Percentiles rank a stretch among this genome's conserved stretches.
Conservation (phyloP, 2,797 vertebrate genomes). For the Hirundo rustica region DNA sequence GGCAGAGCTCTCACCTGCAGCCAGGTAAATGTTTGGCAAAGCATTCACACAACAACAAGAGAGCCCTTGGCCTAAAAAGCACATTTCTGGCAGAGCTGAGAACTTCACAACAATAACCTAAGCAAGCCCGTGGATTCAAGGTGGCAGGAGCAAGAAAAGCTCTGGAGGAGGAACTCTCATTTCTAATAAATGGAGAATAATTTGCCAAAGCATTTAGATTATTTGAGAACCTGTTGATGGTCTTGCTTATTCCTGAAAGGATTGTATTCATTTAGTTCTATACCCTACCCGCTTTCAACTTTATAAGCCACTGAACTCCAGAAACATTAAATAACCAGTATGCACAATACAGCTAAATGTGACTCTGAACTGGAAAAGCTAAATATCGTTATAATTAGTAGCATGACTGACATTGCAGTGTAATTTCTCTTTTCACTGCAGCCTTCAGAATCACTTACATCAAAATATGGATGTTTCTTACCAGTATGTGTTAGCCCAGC, state of each 20-base stretch:
- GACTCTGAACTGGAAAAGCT: not conserved
- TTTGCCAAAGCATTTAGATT: not conserved
- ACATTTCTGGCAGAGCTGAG: not conserved
- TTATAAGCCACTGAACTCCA: not conserved
- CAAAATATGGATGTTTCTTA: not conserved
- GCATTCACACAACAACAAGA: not conserved
- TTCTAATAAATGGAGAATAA: not conserved
- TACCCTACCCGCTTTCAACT: not conserved
- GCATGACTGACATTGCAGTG: not conserved
- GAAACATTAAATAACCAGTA: not conserved
- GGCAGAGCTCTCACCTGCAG: not conserved
- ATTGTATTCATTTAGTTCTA: not conserved
- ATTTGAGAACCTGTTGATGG: not conserved
- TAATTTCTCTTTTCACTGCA: not conserved
- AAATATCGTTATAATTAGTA: not conserved
- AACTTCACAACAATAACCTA: not conserved
- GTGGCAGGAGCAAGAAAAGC: not conserved
- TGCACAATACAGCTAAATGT: not conserved
- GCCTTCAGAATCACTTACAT: not conserved
- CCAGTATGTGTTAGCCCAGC: not conserved
- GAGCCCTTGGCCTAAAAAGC: not conserved
- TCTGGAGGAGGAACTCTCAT: not conserved
- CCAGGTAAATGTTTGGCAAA: not conserved
- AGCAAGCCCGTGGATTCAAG: not conserved
- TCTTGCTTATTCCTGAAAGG: not conserved